Evolutionary conservation across 2,797 vertebrate genomes (phyloP).

Genomic region (Sebastes hopkinsi): DNA sequence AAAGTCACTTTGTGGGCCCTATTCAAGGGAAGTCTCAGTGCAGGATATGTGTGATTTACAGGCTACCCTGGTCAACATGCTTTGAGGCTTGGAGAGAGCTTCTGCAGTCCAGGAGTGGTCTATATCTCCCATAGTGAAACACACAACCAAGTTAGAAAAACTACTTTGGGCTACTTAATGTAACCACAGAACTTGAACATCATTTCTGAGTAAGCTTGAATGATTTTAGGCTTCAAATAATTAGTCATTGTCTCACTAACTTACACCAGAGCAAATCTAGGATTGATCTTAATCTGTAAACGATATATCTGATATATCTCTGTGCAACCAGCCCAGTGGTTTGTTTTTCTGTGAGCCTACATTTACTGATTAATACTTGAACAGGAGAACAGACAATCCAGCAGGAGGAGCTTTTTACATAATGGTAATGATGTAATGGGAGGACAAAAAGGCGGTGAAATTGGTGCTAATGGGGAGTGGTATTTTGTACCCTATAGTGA

Average conservation of each 20-base stretch:
- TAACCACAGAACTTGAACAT: neutral
- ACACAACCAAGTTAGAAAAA: constrained; percentile 9
- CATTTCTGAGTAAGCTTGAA: neutral
- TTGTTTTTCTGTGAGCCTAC: neutral
- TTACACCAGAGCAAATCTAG: neutral
- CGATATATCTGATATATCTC: neutral
- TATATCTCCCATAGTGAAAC: constrained; percentile 5
- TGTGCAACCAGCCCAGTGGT: neutral
- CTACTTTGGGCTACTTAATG: neutral
- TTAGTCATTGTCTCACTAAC: neutral
- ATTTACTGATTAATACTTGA: neutral
- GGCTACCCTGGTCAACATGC: neutral
- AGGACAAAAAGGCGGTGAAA: neutral
- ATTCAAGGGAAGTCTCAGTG: neutral
- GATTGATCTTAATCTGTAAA: neutral
- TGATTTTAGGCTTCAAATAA: neutral
- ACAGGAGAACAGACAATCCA: constrained; percentile 3
- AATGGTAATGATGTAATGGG: constrained; percentile 3
- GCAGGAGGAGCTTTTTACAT: constrained; percentile 16
- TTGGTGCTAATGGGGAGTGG: neutral
- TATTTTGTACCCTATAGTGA: neutral
- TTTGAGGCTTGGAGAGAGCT: neutral
- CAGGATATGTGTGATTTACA: neutral
- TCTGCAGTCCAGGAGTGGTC: neutral
- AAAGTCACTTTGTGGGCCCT: neutral